A percentile compares a stretch with the other conserved stretches of the same genome.
These are phyloP conservation scores for Leptestheria dahalacensis DNA, from an alignment of 1,140 invertebrate genomes.

Conservation along the genomic window DNA sequence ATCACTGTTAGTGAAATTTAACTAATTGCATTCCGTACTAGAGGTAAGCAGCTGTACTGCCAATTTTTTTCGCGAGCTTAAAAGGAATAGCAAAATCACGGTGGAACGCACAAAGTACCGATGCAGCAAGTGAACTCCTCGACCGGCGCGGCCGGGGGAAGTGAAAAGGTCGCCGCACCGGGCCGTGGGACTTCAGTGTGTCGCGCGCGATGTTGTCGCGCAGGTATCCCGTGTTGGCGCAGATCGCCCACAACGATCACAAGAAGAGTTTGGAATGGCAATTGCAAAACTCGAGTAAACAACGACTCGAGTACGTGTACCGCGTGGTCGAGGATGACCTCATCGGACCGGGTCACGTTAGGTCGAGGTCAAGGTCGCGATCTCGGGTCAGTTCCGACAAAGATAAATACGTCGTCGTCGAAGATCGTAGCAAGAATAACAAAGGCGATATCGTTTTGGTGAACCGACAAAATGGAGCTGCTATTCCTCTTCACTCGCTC, in stretches of 20 bases:
- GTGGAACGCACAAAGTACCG: no score
- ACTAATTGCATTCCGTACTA: no score
- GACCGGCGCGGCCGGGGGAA: no score
- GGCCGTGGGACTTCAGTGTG: neutral
- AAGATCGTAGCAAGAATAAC: no score
- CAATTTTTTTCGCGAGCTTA: no score
- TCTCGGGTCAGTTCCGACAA: neutral
- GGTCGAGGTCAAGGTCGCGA: neutral
- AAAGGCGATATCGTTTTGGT: no score
- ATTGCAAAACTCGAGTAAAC: neutral
- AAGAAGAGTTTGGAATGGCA: constrained; percentile 8
- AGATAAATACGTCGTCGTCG: no score
- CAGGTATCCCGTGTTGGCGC: constrained; percentile 12
- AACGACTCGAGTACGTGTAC: constrained; percentile 9
- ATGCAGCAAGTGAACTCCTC: no score
- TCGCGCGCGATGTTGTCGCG: neutral
- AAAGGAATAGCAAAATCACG: no score
- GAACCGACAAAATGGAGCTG: neutral
- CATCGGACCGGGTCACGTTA: constrained; percentile 10
- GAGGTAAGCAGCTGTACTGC: no score
- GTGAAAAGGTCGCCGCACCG: neutral
- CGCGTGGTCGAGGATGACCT: constrained; percentile 13
- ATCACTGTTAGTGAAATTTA: no score
- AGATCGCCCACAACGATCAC: constrained; percentile 13
- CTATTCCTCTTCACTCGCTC: neutral